Evolutionary conservation across 1,140 invertebrate species (phyloP), one percentile per base, ranked within the genome.

Genomic region (Pseudomyrmex flavicornis): DNA sequence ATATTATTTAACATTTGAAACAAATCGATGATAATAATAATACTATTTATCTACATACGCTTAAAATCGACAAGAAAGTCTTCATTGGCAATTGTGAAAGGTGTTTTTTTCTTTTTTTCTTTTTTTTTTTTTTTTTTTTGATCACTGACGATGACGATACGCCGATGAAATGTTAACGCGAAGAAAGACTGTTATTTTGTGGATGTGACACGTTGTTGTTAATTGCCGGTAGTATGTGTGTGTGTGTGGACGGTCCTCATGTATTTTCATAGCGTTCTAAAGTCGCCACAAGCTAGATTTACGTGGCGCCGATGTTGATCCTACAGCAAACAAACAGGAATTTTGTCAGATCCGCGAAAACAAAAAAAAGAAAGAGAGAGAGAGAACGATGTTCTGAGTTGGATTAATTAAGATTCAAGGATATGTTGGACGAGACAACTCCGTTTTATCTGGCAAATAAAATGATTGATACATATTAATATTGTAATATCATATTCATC

Each of bases 201-300:
- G 50, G 50, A 54, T 66, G 52, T 54, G 74, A 79, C 83, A 62
- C 62, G 62, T 69, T 50, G 62, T 69, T 50, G 73, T 72, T 58
- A 82, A 83, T 72, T 26, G 79, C 35, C 83, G 82, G 50, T 84
- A 63, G 44, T 50, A 77, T 58, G 35, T 35, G 5, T 35, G 35
- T 35, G 35, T 35, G 5, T 35, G 35, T 35, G 65, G 79, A 69
- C 65, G 77, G 73, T 83, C 65, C 84, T 77, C 59, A 46, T 54
- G 56, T 74, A 7, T 35, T 52, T 91, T 83, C 72, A 80, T 22
- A 73, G 66, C 66, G 48, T 74, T 85, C 87, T 92, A 92, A 86
- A 92, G 86, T 48, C 91, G 90, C 91, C 91, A 90, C 15, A 92
- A 79, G 68, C 91, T 92, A 20, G 91, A 92, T 85, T 83, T 91